Percentiles rank a stretch among this genome's conserved stretches.
Evolutionary conservation across 2,888 invertebrate species (phyloP).

Genomic region (Athrips mouffetella): DNA sequence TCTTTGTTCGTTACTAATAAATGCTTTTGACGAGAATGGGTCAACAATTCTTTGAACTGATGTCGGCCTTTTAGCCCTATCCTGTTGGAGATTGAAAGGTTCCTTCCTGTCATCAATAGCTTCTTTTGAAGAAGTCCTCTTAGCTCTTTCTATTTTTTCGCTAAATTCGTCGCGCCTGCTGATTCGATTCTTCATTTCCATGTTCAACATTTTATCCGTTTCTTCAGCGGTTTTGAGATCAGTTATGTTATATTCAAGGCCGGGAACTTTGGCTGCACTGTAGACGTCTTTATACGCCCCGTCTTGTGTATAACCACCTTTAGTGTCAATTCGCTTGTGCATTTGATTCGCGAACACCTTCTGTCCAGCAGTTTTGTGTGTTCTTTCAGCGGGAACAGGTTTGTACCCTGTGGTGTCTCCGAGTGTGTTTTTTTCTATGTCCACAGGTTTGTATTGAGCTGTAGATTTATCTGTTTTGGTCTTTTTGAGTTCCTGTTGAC

Average conservation of each 20-base stretch:
- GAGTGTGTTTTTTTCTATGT: conserved; percentile 45
- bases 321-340: conserved; percentile 73
- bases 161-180: conserved; percentile 62
- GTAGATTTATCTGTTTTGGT: conserved; percentile 56
- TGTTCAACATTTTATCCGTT: conserved; percentile 68
- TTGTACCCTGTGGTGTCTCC: conserved; percentile 51
- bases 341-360: conserved; percentile 71
- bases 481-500: conserved; percentile 60
- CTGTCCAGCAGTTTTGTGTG: conserved; percentile 68
- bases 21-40: conserved; percentile 62
- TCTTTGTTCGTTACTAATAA: conserved; percentile 60
- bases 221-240: conserved; percentile 74
- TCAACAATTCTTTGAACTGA: conserved; percentile 62
- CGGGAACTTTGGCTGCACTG: conserved; percentile 65
- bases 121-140: conserved; percentile 61
- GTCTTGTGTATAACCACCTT: conserved; percentile 72
- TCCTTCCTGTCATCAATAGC: conserved; percentile 55
- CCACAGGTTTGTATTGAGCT: conserved; percentile 58
- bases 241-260: conserved; percentile 68
- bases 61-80: conserved; percentile 57
- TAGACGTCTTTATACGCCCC: conserved; percentile 70
- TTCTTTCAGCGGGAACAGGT: conserved; percentile 63
- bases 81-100: conserved; percentile 54
- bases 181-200: conserved; percentile 60
- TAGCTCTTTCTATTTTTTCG: conserved; percentile 53